Evolutionary conservation across 2,888 invertebrate species (phyloP).

Genomic region (Hyposoter dolosus): DNA sequence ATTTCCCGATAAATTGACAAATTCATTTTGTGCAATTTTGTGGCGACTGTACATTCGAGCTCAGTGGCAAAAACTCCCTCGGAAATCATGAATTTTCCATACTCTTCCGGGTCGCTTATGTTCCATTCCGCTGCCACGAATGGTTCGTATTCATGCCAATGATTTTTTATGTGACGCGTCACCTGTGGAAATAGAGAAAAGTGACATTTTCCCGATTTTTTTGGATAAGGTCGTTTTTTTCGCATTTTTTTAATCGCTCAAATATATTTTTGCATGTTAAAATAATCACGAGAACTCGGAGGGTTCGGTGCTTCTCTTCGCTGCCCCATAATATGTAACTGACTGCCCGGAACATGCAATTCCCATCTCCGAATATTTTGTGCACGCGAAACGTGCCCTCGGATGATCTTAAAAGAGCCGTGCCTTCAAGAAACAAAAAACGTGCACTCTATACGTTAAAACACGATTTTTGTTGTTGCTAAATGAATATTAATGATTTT

Average conservation of each 20-base stretch:
- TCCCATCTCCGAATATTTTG: slow-evolving; percentile 81
- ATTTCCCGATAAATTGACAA: slow-evolving; percentile 79
- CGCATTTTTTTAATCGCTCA: background rate
- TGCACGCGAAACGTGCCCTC: slow-evolving; percentile 81
- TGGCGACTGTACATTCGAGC: slow-evolving; percentile 79
- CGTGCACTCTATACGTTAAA: too few species aligned
- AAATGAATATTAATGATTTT: too few species aligned
- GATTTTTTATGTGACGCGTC: slow-evolving; percentile 76
- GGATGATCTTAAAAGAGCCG: slow-evolving; percentile 78
- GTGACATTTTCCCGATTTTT: background rate
- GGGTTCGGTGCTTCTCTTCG: slow-evolving; percentile 78
- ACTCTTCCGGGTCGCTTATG: slow-evolving; percentile 75
- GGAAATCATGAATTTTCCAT: slow-evolving; percentile 77
- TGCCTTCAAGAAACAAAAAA: slow-evolving; percentile 57
- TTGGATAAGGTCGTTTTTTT: too few species aligned
- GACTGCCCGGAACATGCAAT: slow-evolving; percentile 82
- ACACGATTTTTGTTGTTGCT: too few species aligned
- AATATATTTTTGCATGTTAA: background rate
- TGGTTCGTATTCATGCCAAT: slow-evolving; percentile 79
- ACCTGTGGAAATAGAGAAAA: slow-evolving; percentile 71
- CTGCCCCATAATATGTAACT: slow-evolving; percentile 80
- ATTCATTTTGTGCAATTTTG: slow-evolving; percentile 78
- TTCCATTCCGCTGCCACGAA: slow-evolving; percentile 81
- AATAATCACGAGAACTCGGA: slow-evolving; percentile 75
- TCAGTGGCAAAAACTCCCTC: slow-evolving; percentile 81